Percentiles rank a stretch among this genome's conserved stretches.
These are phyloP conservation scores for Alsophila aescularia DNA, from an alignment of 2,888 invertebrate species.

Conservation along the genomic window DNA sequence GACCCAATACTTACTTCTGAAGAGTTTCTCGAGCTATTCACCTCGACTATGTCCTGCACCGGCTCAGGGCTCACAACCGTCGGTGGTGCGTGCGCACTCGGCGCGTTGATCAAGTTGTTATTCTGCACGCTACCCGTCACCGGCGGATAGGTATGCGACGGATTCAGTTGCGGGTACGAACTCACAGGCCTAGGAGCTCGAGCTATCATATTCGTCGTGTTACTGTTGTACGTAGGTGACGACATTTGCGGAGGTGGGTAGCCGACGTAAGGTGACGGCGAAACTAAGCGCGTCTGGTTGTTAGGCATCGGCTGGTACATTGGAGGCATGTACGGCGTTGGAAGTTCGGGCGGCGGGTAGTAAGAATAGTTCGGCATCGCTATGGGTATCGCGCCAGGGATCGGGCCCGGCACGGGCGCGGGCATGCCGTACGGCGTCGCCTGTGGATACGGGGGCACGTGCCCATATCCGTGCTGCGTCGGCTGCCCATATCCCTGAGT, in stretches of 20 bases:
- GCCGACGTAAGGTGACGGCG: constrained; percentile 60
- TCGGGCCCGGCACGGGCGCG: constrained; percentile 43
- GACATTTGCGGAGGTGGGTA: constrained; percentile 51
- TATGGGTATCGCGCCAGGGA: constrained; percentile 36
- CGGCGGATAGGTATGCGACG: constrained; percentile 61
- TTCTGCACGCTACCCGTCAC: constrained; percentile 13
- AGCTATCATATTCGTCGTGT: constrained; percentile 73
- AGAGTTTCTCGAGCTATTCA: constrained; percentile 58
- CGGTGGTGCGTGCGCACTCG: neutral
- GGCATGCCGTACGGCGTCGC: constrained; percentile 70
- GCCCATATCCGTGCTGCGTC: constrained; percentile 53
- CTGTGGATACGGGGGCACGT: constrained; percentile 63
- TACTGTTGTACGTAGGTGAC: constrained; percentile 62
- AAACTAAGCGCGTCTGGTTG: constrained; percentile 71
- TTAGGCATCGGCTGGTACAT: constrained; percentile 64
- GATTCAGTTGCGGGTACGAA: constrained; percentile 67
- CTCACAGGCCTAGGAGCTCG: constrained; percentile 61
- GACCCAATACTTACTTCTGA: constrained; percentile 64
- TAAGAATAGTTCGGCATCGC: constrained; percentile 55
- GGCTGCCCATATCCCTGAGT: constrained; percentile 35
- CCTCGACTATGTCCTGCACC: constrained; percentile 57
- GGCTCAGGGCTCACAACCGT: constrained; percentile 44
- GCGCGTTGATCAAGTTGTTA: constrained; percentile 5
- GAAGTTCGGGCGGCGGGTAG: constrained; percentile 57
- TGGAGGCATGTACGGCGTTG: constrained; percentile 54